Evolutionary conservation across 1,140 invertebrate genomes (phyloP).

Genomic region (Delia radicum): DNA sequence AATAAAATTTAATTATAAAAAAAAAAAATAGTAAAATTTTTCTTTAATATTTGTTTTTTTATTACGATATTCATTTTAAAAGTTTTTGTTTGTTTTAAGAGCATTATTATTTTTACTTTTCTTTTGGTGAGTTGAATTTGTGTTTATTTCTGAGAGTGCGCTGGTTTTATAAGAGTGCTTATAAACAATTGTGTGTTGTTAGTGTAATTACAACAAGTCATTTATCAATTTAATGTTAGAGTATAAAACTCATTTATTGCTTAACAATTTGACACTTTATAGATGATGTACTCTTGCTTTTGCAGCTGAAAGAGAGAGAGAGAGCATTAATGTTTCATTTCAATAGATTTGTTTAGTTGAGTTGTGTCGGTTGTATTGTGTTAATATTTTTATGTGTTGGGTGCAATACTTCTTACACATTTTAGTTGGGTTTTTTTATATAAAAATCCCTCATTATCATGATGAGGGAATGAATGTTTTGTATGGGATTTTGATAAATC

Average conservation of each 20-base stretch:
- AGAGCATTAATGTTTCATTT: neutral
- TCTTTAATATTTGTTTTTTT: neutral
- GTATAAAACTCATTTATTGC: neutral
- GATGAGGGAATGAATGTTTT: neutral
- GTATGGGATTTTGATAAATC: neutral
- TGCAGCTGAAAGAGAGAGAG: neutral
- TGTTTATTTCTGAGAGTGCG: neutral
- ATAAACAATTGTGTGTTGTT: too few relatives aligned
- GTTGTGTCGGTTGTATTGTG: neutral
- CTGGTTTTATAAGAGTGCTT: neutral
- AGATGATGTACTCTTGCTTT: too few relatives aligned
- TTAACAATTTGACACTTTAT: neutral
- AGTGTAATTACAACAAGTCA: neutral
- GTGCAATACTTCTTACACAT: too few relatives aligned
- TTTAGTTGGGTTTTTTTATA: too few relatives aligned
- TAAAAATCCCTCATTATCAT: neutral
- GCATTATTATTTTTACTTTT: neutral
- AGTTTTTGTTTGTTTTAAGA: neutral
- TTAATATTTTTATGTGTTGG: too few relatives aligned
- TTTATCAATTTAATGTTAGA: conserved; percentile 13
- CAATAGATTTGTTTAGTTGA: neutral
- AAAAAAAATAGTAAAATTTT: too few relatives aligned
- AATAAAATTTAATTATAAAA: too few relatives aligned
- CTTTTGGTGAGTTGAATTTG: neutral
- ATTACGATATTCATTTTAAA: neutral